Percentiles rank a stretch among this genome's conserved stretches.
Evolutionary conservation across 2,888 invertebrate species (phyloP).

Genomic region (Pyrrhia umbra): DNA sequence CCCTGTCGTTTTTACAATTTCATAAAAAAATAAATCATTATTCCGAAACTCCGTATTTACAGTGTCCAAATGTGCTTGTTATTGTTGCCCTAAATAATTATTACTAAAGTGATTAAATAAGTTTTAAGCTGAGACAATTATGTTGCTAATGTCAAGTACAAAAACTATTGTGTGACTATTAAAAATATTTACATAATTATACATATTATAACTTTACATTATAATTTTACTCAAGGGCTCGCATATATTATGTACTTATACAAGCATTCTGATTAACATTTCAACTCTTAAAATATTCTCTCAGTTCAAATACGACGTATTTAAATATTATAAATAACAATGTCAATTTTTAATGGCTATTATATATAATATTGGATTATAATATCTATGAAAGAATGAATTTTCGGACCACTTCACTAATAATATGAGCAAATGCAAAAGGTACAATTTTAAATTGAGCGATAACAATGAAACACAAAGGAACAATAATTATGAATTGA

Average conservation of each 20-base stretch:
- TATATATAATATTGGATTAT: constrained; percentile 52
- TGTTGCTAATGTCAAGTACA: constrained; percentile 77
- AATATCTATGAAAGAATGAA: constrained; percentile 36
- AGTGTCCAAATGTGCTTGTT: constrained; percentile 67
- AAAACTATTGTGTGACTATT: constrained; percentile 78
- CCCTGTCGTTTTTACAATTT: constrained; percentile 75
- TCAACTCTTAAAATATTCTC: constrained; percentile 64
- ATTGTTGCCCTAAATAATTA: constrained; percentile 58
- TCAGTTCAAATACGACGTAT: constrained; percentile 67
- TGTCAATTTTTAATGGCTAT: constrained; percentile 54
- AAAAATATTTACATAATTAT: constrained; percentile 83
- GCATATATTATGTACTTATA: constrained; percentile 53
- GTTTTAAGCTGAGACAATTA: constrained; percentile 68
- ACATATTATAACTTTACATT: constrained; percentile 69
- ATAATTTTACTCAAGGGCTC: constrained; percentile 71
- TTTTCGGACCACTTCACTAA: constrained; percentile 44
- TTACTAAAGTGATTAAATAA: constrained; percentile 62
- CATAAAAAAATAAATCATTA: constrained; percentile 84
- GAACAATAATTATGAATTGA: constrained; percentile 42
- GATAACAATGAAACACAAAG: constrained; percentile 54
- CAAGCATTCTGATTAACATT: constrained; percentile 55
- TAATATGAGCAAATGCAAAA: constrained; percentile 83
- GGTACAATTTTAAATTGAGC: constrained; percentile 78
- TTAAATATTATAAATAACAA: constrained; percentile 61
- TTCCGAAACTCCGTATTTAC: constrained; percentile 80